Base-by-base conservation (phyloP, 2,888 invertebrate species). In the Pelosia muscerda region DNA sequence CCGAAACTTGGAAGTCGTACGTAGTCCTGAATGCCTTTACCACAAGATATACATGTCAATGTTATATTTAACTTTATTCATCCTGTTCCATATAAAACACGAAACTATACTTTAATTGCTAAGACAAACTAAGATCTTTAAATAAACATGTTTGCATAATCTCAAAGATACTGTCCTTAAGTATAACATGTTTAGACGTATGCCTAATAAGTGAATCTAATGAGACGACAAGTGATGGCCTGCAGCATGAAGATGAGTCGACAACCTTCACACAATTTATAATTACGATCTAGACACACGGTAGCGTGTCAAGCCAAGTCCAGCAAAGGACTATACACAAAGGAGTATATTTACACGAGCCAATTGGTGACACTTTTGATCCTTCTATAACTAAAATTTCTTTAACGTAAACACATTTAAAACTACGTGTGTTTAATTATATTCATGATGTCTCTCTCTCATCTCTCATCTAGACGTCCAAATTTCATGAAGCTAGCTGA, bases 181-280 rank as follows among this genome's bases (percentile, higher is more conserved):
- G 4, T 19, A 53, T 59, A 59, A 57, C 22, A 15, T 19, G 19
- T 59, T 60, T 23, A 57, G 34, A 42, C 10, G 4, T 34, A 34
- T 49, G 11, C 60, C 67, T 65, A 69, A 66, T 63, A 66, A 69
- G 66, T 69, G 31, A 63, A 56, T 66, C 28, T n/a, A 65, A 58
- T 55, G 61, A 31, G 57, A 54, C 58, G 26, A 62, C 28, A 61
- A 49, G 8, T 72, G 74, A 75, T 64, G 74, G 73, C 53, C 65
- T 56, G 54, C 57, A 13, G 53, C 26, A 31, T 62, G 62, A 77
- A 80, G 84, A 83, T 34, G 83, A 83, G 76, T 68, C 19, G 83
- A 13, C 66, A 66, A 71, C 84, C 84, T 84, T 83, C 78, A 69
- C 84, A 82, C 76, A 63, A 60, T 66, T 66, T 10, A n/a, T 49